These are phyloP conservation scores for Hoplostethus atlanticus DNA, from an alignment of 2,797 vertebrate species.

Conservation along the genomic window DNA sequence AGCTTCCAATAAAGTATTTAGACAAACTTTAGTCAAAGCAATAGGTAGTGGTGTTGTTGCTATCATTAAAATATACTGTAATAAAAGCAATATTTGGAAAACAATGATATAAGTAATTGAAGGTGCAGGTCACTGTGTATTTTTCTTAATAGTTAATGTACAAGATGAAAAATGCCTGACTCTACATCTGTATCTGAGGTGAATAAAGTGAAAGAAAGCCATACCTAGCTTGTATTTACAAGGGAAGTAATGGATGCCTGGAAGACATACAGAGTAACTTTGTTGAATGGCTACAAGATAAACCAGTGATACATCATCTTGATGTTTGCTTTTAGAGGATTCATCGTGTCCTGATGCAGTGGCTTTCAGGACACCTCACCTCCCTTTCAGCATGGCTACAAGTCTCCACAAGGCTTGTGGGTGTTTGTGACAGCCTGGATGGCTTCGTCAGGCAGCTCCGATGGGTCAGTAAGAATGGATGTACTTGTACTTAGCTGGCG, in stretches of 20 bases:
- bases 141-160: conserved; percentile 7
- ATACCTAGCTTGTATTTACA: background rate
- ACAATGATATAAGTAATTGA: background rate
- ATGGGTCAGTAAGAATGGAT: conserved; percentile 91
- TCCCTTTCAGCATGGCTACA: conserved; percentile 67
- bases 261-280: conserved; percentile 37
- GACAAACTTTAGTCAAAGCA: conserved; percentile 14
- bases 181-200: background rate
- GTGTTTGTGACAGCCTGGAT: conserved; percentile 81
- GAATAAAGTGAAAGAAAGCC: conserved; percentile 2
- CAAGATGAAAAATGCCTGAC: conserved; percentile 3
- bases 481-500: conserved; percentile 93
- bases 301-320: conserved; percentile 29
- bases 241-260: conserved; percentile 13
- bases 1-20: conserved; percentile 21
- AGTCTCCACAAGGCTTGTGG: conserved; percentile 72
- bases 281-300: conserved; percentile 17
- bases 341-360: background rate
- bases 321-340: conserved; percentile 7
- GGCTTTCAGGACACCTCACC: conserved; percentile 10
- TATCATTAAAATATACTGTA: conserved; percentile 13
- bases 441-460: conserved; percentile 90
- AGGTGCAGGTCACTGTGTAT: background rate
- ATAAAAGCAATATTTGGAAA: conserved; percentile 25
- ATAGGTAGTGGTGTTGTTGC: conserved; percentile 15